Conservation (phyloP, 1,140 invertebrate genomes). For the Bombus fervidus region DNA sequence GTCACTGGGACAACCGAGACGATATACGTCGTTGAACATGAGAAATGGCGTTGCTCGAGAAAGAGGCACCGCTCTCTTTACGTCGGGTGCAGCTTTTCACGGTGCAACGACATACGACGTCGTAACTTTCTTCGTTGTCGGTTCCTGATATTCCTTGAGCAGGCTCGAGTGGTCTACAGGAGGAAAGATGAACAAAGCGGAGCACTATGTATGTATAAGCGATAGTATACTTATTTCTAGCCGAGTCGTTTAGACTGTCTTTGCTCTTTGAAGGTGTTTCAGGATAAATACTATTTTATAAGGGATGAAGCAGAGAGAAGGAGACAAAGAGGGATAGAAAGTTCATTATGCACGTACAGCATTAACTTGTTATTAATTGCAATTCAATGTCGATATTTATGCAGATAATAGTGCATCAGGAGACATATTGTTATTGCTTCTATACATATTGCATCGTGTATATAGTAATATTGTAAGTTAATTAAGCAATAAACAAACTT, state of each 20-base stretch:
- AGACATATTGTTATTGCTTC: not conserved
- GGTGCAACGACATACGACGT: not conserved
- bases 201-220: constrained; percentile 4
- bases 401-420: not conserved
- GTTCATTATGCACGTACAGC: not conserved
- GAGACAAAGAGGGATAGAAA: no score
- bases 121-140: constrained; percentile 42
- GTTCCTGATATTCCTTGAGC: constrained; percentile 33
- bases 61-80: constrained; percentile 28
- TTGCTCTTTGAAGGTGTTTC: not conserved
- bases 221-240: constrained; percentile 15
- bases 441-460: not conserved
- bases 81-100: constrained; percentile 40
- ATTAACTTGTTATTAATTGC: no score
- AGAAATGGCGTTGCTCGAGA: constrained; percentile 32
- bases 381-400: not conserved
- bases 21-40: constrained; percentile 29
- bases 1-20: constrained; percentile 10
- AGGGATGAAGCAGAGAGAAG: no score
- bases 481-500: not conserved
- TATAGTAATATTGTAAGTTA: not conserved
- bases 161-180: not conserved
- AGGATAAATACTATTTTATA: constrained; percentile 6
- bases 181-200: not conserved
- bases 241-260: not conserved